Conservation (phyloP, 2,113 vertebrate species). For the Bungarus multicinctus region DNA sequence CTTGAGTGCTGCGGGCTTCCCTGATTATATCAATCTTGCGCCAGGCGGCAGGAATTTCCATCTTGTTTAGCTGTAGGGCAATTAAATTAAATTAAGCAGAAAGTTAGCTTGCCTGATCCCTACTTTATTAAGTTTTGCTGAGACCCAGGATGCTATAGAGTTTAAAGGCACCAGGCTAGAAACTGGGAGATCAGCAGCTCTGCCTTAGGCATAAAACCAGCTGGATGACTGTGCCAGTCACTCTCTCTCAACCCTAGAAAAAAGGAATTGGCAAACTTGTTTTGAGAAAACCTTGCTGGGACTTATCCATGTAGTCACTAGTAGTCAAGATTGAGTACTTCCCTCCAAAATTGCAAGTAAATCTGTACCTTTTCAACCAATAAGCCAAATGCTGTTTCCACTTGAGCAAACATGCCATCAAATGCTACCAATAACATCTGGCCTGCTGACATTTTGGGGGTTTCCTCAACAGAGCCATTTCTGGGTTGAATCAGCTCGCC, state of each 20-base stretch:
- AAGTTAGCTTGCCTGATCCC: background rate
- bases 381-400: constrained; percentile 92
- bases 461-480: constrained; percentile 85
- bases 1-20: constrained; percentile 88
- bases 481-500: constrained; percentile 96
- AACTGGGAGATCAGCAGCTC: background rate
- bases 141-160: background rate
- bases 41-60: constrained; percentile 93
- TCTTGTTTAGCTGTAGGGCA: constrained; percentile 81
- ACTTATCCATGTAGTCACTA: background rate
- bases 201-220: background rate
- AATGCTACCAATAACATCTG: constrained; percentile 98
- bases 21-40: constrained; percentile 91
- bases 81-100: constrained; percentile 9
- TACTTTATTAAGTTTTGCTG: background rate
- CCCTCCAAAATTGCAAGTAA: background rate
- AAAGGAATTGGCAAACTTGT: background rate
- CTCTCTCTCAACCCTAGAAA: background rate
- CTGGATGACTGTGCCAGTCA: background rate
- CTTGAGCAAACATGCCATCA: constrained; percentile 98
- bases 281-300: background rate
- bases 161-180: background rate
- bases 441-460: constrained; percentile 97
- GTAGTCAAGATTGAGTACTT: background rate
- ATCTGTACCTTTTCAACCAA: constrained; percentile 90